Percentiles rank a stretch among this genome's conserved stretches.
phyloP scores from a whole-genome alignment of 1,140 invertebrate genomes.

The Probaryconus sp. region DNA sequence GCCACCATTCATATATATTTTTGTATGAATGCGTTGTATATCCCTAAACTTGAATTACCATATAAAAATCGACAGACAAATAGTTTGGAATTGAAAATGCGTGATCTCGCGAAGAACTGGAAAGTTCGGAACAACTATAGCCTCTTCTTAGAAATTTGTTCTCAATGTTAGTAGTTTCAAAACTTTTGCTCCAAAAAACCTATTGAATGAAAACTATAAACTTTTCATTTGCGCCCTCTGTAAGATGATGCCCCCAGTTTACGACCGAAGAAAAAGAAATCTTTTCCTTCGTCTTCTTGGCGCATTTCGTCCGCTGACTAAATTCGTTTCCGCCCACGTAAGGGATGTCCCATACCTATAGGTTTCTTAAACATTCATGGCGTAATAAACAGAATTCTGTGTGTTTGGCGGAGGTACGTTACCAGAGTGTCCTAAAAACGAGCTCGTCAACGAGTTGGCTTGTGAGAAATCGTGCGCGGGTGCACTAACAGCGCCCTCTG shows the following conservation, averaged over 20 bases:
- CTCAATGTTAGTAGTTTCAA: no score
- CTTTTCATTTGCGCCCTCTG: no score
- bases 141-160: no score
- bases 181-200: no score
- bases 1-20: no score
- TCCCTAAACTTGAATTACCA: slow-evolving; percentile 29
- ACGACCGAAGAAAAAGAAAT: no score
- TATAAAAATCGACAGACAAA: slow-evolving; percentile 36
- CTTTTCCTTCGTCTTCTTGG: no score
- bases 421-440: slow-evolving; percentile 54
- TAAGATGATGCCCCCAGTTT: no score
- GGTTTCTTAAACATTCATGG: slow-evolving; percentile 75
- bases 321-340: background rate
- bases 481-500: slow-evolving; percentile 81
- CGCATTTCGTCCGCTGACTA: background rate
- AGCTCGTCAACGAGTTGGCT: slow-evolving; percentile 36
- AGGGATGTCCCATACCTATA: background rate
- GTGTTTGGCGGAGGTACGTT: slow-evolving; percentile 71
- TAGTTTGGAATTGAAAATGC: background rate
- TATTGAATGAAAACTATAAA: no score
- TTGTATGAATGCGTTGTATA: no score
- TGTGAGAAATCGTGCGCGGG: slow-evolving; percentile 78
- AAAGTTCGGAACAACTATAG: slow-evolving; percentile 33
- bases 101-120: slow-evolving; percentile 34
- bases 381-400: slow-evolving; percentile 77